Evolutionary conservation across 2,113 vertebrate genomes (phyloP), one percentile per base, ranked within the genome.

Genomic region (Ciconia maguari): DNA sequence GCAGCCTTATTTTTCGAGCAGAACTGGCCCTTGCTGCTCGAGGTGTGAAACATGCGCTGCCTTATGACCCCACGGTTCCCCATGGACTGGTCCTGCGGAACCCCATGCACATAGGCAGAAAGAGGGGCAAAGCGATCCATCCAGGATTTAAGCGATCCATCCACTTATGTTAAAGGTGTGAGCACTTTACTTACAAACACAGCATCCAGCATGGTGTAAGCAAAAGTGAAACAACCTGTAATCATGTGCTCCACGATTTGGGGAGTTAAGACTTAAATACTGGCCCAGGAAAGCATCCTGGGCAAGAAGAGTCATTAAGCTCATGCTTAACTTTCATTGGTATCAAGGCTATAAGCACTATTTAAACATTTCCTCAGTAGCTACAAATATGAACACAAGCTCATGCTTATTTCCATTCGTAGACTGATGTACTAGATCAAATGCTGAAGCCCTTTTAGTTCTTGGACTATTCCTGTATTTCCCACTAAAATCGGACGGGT

Each of bases 51-150:
- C 0, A 0, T 14, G 42, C 3, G 2, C 24, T 44, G 32, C 72
- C 58, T 66, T 25, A 32, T 5, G 8, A 16, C 7, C n/a, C 55
- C 13, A 3, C 2, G 0, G 42, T 8, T 74, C 18, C 55, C 7
- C 2, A 1, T 2, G 6, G 44, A 6, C 32, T n/a, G 38, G 10
- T 72, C 58, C 71, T 68, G 42, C 27, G 46, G 48, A 82, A 2
- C 16, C 5, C 54, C 38, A 5, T 0, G 0, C 41, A 10, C 36
- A 25, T 0, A 36, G 68, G 46, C 3, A 55, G 72, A 3, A 52
- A 65, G 30, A 77, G 42, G 42, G 13, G 10, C 49, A n/a, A 7
- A 10, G 36, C 1, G 6, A 80, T 22, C 70, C 6, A 1, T 4
- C 21, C 0, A 1, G 65, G 65, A 44, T 79, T 68, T 16, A 55